Percentiles rank a stretch among this genome's conserved stretches.
Evolutionary conservation across 2,113 vertebrate species (phyloP).

Genomic region (Lynx canadensis): DNA sequence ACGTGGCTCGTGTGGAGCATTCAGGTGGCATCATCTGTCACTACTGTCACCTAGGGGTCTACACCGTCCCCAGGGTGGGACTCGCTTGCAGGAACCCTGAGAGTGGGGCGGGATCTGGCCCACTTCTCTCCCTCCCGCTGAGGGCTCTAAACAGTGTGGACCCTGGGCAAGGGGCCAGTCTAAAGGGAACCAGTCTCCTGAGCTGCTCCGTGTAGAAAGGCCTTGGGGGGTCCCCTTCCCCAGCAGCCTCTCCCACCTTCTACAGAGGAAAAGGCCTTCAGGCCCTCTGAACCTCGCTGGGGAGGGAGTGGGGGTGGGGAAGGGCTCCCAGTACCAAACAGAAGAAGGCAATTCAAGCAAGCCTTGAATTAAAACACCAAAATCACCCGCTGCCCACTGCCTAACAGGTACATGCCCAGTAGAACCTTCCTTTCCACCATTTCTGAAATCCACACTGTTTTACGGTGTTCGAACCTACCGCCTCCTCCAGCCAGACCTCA

Average conservation of each 20-base stretch:
- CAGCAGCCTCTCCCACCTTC: neutral
- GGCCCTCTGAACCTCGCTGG: accelerated
- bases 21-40: neutral
- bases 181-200: neutral
- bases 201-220: neutral
- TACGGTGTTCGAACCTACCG: accelerated
- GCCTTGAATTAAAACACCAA: neutral
- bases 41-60: neutral
- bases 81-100: neutral
- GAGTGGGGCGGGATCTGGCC: neutral
- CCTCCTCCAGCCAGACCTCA: neutral
- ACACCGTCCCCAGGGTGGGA: neutral
- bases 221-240: too few species aligned
- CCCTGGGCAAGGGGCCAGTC: neutral
- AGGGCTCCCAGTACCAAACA: neutral
- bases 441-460: accelerated
- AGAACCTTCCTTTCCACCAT: neutral
- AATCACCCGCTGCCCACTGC: neutral
- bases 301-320: accelerated
- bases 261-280: neutral
- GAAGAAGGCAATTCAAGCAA: neutral
- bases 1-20: neutral
- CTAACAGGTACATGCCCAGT: accelerated
- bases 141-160: neutral
- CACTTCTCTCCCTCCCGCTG: too few species aligned